These are phyloP conservation scores for Zaprionus obscuricornis DNA, from an alignment of 2,888 invertebrate species.

Conservation along the genomic window DNA sequence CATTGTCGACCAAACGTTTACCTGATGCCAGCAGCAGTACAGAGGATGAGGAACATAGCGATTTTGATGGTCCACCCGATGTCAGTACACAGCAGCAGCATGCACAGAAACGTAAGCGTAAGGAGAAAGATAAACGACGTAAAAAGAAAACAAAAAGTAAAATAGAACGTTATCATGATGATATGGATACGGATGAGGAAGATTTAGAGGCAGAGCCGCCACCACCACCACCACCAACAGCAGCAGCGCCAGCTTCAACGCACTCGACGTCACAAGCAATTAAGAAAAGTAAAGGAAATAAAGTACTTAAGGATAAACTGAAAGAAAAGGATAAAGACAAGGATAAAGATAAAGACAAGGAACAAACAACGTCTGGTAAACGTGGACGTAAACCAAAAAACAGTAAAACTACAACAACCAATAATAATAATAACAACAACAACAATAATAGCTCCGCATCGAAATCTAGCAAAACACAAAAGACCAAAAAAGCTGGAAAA, in stretches of 20 bases:
- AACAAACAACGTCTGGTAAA: conserved; percentile 32
- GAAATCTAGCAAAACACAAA: conserved; percentile 58
- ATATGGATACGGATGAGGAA: conserved; percentile 66
- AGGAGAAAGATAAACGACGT: conserved; percentile 82
- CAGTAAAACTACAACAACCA: conserved; percentile 39
- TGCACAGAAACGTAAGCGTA: conserved; percentile 80
- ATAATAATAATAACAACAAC: background rate
- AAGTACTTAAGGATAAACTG: conserved; percentile 54
- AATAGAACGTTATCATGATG: conserved; percentile 43
- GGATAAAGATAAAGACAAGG: conserved; percentile 43
- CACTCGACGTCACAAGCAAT: no score
- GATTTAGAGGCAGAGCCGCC: conserved; percentile 46
- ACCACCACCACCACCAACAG: conserved; percentile 18
- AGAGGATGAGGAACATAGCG: no score
- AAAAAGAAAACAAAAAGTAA: conserved; percentile 81
- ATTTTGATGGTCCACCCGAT: no score
- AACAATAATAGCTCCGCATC: background rate
- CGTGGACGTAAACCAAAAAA: conserved; percentile 54
- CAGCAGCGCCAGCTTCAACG: no score
- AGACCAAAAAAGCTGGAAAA: conserved; percentile 60
- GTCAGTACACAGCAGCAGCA: conserved; percentile 28
- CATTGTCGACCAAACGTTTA: conserved; percentile 29
- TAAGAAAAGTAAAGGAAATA: conserved; percentile 56
- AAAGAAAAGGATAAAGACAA: conserved; percentile 43
- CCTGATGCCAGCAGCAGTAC: conserved; percentile 40